Evolutionary conservation across 2,797 vertebrate genomes (phyloP), one percentile per base, ranked within the genome.

Genomic region (Halcyon leucocephala): DNA sequence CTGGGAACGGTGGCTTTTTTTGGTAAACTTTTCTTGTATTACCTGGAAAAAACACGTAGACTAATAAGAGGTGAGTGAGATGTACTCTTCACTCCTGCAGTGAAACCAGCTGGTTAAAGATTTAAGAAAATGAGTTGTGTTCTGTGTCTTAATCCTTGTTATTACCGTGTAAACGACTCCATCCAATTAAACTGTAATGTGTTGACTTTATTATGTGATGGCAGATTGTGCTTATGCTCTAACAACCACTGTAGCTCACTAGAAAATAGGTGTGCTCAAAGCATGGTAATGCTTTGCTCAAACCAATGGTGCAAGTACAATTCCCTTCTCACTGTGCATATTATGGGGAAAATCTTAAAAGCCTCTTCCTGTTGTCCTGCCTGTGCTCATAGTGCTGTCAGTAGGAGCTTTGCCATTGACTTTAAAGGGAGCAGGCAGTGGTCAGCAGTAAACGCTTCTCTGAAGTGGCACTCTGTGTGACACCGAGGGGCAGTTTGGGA

Each of bases 171-270:
- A 97, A 97, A 97, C 79, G 51, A 86, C 81, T 96, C 96, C 54
- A 95, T 95, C 89, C 93, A 97, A 97, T 96, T 97, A 96, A 97
- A 96, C 69, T 49, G 33, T 95, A 97, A 97, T 96, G 96, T 94
- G 93, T 89, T 96, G 95, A 94, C 80, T 96, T 96, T 93, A 93
- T 88, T 95, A 94, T 62, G 71, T 39, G 79, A 89, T 70, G 60
- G 96, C 64, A 83, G 76, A 94, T 91, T 95, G 93, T 82, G 82
- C 70, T 92, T 91, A 83, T 83, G 76, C 90, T 95, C 92, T 92
- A 96, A 82, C 66, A 95, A 82, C 58, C 76, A 76, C 88, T 42
- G 88, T 86, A 95, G 86, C 84, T 95, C 86, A 88, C 83, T 77
- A 83, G 92, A 91, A 95, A 92, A 95, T 82, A 91, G 90, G 85